A percentile compares a stretch with the other conserved stretches of the same genome.
These are phyloP conservation scores for Mohoua ochrocephala DNA, from an alignment of 2,113 vertebrate genomes.

Conservation along the genomic window DNA sequence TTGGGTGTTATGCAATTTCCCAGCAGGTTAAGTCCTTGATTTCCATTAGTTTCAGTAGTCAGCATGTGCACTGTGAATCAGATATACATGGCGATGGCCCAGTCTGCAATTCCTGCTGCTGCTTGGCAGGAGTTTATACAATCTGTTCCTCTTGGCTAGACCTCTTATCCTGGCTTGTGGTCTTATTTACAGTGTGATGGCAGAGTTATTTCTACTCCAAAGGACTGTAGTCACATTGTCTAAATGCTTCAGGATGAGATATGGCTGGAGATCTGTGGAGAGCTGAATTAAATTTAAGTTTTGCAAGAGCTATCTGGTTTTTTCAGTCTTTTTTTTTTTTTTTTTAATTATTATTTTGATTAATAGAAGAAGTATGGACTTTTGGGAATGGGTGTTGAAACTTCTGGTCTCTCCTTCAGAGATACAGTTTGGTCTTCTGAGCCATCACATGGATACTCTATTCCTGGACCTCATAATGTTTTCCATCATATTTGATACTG, in stretches of 20 bases:
- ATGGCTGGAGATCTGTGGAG: not conserved
- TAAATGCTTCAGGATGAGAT: not conserved
- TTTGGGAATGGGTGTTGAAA: not conserved
- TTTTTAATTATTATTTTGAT: not conserved
- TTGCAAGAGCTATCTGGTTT: not conserved
- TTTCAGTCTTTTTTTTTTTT: not conserved
- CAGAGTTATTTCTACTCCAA: conserved; percentile 12
- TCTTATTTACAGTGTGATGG: not conserved
- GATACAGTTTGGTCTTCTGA: not conserved
- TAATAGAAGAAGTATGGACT: not conserved
- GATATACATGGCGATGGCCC: not conserved
- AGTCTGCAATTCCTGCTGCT: conserved; percentile 13
- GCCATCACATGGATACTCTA: not conserved
- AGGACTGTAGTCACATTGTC: not conserved
- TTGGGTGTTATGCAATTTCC: not conserved
- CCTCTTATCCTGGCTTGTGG: conserved; percentile 13
- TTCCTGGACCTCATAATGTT: not conserved
- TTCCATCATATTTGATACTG: not conserved
- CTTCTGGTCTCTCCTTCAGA: not conserved
- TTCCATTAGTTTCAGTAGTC: not conserved
- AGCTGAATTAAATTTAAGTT: not conserved
- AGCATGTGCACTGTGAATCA: not conserved
- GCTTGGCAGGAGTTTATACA: conserved; percentile 26
- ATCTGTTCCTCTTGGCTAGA: conserved; percentile 43
- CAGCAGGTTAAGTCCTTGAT: not conserved